Evolutionary conservation across 2,888 invertebrate genomes (phyloP).

Genomic region (Platycnemis pennipes): DNA sequence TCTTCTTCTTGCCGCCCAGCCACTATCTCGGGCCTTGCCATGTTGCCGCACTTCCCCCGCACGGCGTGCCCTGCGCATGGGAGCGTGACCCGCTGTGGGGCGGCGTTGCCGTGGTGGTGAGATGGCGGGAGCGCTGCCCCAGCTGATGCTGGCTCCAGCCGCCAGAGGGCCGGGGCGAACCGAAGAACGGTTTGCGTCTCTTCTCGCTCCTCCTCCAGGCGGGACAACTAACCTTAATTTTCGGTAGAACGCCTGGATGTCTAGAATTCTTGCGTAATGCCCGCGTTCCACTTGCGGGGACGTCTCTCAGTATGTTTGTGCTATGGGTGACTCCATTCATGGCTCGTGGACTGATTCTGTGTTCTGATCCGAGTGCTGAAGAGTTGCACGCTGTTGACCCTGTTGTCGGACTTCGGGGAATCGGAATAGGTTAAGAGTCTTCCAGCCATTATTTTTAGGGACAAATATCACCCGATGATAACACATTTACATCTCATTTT

Average conservation of each 20-base stretch:
- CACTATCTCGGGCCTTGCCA: constrained; percentile 74
- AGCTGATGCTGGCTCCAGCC: constrained; percentile 35
- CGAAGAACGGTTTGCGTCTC: too few relatives aligned
- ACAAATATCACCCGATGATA: too few relatives aligned
- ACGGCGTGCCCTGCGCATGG: constrained; percentile 59
- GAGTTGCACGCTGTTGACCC: too few relatives aligned
- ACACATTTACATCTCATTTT: too few relatives aligned
- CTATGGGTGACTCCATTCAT: neutral
- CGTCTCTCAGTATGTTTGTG: constrained; percentile 8
- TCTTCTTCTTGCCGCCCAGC: constrained; percentile 71
- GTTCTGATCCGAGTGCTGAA: too few relatives aligned
- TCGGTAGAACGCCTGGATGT: constrained; percentile 35
- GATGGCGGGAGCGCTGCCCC: neutral
- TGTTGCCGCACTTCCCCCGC: constrained; percentile 71
- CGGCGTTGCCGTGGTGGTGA: constrained; percentile 58
- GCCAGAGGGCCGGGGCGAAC: constrained; percentile 19
- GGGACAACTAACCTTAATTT: constrained; percentile 46
- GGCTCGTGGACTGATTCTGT: too few relatives aligned
- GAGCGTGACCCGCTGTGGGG: constrained; percentile 65
- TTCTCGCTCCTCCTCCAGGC: neutral
- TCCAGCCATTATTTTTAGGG: too few relatives aligned
- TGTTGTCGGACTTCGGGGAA: too few relatives aligned
- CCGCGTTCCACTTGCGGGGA: neutral
- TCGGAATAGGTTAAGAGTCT: too few relatives aligned
- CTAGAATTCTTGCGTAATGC: constrained; percentile 59